A percentile compares a stretch with the other conserved stretches of the same genome.
phyloP scores from a whole-genome alignment of 2,113 vertebrate species.

The Engraulis encrasicolus region DNA sequence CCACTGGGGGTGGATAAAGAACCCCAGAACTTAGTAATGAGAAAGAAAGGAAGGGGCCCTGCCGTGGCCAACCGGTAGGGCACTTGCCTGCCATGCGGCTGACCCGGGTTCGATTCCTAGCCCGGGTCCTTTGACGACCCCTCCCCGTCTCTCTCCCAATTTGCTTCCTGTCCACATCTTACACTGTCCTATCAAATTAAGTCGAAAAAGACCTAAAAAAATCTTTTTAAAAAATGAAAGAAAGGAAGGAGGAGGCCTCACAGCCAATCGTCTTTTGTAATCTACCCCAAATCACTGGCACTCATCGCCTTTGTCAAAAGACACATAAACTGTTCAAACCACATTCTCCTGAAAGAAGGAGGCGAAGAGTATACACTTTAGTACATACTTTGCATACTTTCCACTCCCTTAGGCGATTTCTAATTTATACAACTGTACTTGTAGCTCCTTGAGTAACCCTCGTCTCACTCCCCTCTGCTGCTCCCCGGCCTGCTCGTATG shows the following conservation, averaged over 20 bases:
- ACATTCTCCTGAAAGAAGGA: background rate
- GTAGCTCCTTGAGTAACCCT: background rate
- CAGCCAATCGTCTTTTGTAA: background rate
- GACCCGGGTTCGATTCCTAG: no score
- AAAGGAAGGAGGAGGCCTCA: no score
- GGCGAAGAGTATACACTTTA: background rate
- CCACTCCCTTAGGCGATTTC: conserved; percentile 33
- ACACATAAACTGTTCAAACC: background rate
- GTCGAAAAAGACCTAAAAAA: no score
- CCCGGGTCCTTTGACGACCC: no score
- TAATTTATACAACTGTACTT: background rate
- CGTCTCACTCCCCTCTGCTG: conserved; percentile 13
- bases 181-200: no score
- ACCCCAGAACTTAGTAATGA: background rate
- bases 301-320: background rate
- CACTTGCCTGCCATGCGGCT: no score
- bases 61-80: no score
- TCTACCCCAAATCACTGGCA: background rate
- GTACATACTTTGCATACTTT: conserved; percentile 34
- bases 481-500: conserved; percentile 58
- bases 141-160: no score
- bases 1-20: background rate
- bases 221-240: no score
- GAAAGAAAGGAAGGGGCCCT: background rate
- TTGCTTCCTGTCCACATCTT: no score